phyloP scores from a whole-genome alignment of 2,888 invertebrate species.

The Epiperipatus broadwayi region DNA sequence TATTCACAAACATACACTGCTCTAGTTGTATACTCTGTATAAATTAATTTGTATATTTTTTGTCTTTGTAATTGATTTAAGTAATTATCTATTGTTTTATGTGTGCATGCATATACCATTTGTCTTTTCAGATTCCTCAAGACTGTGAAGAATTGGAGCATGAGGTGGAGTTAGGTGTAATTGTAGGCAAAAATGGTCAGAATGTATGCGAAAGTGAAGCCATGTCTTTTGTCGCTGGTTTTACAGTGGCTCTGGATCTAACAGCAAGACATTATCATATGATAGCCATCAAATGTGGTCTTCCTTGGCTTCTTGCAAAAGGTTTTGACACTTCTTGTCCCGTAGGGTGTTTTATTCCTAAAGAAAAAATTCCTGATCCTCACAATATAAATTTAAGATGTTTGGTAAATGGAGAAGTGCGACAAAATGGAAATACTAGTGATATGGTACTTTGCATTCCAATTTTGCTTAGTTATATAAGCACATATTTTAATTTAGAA shows the following conservation, averaged over 20 bases:
- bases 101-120: conserved; percentile 17
- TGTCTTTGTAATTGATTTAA: not conserved
- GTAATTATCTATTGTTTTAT: not conserved
- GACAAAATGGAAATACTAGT: conserved; percentile 31
- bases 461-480: conserved; percentile 43
- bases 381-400: conserved; percentile 40
- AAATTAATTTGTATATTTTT: too few species aligned
- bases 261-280: conserved; percentile 38
- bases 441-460: conserved; percentile 49
- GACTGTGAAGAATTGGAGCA: conserved; percentile 43
- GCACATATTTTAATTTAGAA: conserved; percentile 47
- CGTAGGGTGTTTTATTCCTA: conserved; percentile 43
- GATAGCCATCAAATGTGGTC: conserved; percentile 38
- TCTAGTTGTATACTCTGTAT: too few species aligned
- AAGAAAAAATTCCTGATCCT: conserved; percentile 36
- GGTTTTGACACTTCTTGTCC: conserved; percentile 61
- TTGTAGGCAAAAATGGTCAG: conserved; percentile 43
- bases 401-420: conserved; percentile 24
- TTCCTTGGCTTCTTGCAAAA: conserved; percentile 54
- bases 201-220: conserved; percentile 37
- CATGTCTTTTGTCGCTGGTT: conserved; percentile 44
- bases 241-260: conserved; percentile 51
- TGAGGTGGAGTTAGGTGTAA: conserved; percentile 55
- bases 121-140: conserved; percentile 40
- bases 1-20: too few species aligned